A percentile compares a stretch with the other conserved stretches of the same genome.
These are phyloP conservation scores for Heptranchias perlo DNA, from an alignment of 2,113 vertebrate species.

Conservation along the genomic window DNA sequence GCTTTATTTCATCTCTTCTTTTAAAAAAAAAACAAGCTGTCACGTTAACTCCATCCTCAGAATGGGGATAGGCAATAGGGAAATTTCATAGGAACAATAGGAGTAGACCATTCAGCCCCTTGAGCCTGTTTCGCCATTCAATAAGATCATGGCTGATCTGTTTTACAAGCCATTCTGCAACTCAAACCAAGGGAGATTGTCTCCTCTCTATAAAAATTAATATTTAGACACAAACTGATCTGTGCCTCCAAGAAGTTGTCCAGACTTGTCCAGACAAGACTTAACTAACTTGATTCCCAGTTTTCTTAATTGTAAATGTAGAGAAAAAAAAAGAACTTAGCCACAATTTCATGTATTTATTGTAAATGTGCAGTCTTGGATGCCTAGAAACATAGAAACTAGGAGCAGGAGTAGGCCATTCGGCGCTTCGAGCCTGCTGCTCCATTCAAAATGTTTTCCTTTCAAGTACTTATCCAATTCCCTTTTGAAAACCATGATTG, in stretches of 20 bases:
- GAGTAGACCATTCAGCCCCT: no score
- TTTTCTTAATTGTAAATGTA: background rate
- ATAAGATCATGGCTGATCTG: background rate
- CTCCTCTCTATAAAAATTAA: background rate
- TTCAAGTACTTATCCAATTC: no score
- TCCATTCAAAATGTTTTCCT: no score
- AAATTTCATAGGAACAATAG: background rate
- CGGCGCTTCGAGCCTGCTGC: no score
- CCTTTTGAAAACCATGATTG: no score
- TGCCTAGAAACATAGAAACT: no score
- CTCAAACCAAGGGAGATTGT: no score
- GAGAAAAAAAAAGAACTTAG: background rate
- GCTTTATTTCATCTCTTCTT: background rate
- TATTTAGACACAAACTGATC: background rate
- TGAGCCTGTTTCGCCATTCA: no score
- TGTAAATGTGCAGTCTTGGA: no score
- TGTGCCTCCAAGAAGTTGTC: background rate
- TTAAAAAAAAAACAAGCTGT: background rate
- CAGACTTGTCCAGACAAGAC: background rate
- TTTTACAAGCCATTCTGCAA: background rate
- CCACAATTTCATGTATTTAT: no score
- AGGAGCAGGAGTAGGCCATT: no score
- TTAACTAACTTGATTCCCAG: background rate
- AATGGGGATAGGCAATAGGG: background rate
- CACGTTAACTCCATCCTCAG: background rate